A percentile compares a stretch with the other conserved stretches of the same genome.
Conservation (phyloP, 2,797 vertebrate genomes). For the Melanogrammus aeglefinus region DNA sequence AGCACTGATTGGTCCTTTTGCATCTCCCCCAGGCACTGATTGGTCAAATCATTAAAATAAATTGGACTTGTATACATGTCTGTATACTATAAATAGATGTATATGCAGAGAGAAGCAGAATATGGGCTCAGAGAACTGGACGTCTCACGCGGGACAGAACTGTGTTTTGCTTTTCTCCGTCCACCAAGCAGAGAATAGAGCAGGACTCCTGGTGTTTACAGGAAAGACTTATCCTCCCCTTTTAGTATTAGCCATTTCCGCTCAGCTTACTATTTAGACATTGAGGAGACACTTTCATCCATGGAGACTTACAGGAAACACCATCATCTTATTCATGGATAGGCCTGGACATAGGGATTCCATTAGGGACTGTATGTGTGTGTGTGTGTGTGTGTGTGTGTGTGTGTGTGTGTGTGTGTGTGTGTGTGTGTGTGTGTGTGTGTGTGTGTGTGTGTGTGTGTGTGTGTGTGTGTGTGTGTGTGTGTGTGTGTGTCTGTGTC, state of each 20-base stretch:
- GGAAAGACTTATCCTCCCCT: background rate
- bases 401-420: too few relatives aligned
- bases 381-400: too few relatives aligned
- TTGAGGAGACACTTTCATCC: conserved; percentile 2
- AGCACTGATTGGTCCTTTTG: too few relatives aligned
- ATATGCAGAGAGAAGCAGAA: background rate
- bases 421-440: too few relatives aligned
- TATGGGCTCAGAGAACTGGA: background rate
- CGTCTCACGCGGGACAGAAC: background rate
- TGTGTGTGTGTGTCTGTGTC: too few relatives aligned
- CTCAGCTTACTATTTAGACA: background rate
- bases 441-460: too few relatives aligned
- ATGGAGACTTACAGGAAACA: background rate
- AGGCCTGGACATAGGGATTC: background rate
- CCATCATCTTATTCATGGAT: background rate
- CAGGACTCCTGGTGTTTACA: background rate
- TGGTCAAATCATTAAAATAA: too few relatives aligned
- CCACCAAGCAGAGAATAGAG: background rate
- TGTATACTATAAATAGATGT: too few relatives aligned
- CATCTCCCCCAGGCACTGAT: too few relatives aligned
- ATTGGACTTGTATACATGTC: too few relatives aligned
- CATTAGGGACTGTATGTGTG: background rate
- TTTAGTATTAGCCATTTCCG: background rate
- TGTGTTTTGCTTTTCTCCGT: background rate
- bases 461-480: too few relatives aligned